Conservation (phyloP, 2,888 invertebrate genomes). For the Meganola albula region DNA sequence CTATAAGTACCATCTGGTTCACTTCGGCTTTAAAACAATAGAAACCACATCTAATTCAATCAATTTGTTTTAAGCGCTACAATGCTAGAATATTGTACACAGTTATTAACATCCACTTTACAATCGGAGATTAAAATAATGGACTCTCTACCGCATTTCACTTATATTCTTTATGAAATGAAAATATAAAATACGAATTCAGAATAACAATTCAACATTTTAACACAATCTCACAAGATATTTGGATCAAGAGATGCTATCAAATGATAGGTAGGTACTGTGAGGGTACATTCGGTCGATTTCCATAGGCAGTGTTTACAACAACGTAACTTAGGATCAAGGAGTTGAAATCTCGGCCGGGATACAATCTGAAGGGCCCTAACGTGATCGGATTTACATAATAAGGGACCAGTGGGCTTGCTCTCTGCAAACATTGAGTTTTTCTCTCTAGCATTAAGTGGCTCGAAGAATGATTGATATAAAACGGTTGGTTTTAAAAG, state of each 20-base stretch:
- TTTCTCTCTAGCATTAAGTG: conserved; percentile 43
- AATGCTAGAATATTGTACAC: no score
- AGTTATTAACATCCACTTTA: no score
- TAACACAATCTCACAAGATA: no score
- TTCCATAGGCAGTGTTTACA: conserved; percentile 55
- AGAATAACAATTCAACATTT: no score
- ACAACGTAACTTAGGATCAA: conserved; percentile 47
- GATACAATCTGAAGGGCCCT: conserved; percentile 50
- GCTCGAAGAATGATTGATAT: conserved; percentile 54
- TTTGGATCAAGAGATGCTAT: conserved; percentile 36
- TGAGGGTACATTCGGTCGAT: conserved; percentile 36
- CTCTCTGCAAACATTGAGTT: conserved; percentile 49
- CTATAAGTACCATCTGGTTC: no score
- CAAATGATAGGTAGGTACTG: conserved; percentile 31
- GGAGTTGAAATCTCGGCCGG: conserved; percentile 54
- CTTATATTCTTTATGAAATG: no score
- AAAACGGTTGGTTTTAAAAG: conserved; percentile 45
- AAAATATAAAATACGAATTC: no score
- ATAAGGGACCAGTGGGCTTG: conserved; percentile 43
- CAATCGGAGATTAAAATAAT: no score
- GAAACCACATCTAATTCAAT: no score
- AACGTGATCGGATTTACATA: conserved; percentile 68
- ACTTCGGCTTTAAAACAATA: no score
- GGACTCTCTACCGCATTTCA: no score
- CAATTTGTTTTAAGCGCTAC: no score